Evolutionary conservation across 2,113 vertebrate genomes (phyloP).

Genomic region (Gobio gobio): DNA sequence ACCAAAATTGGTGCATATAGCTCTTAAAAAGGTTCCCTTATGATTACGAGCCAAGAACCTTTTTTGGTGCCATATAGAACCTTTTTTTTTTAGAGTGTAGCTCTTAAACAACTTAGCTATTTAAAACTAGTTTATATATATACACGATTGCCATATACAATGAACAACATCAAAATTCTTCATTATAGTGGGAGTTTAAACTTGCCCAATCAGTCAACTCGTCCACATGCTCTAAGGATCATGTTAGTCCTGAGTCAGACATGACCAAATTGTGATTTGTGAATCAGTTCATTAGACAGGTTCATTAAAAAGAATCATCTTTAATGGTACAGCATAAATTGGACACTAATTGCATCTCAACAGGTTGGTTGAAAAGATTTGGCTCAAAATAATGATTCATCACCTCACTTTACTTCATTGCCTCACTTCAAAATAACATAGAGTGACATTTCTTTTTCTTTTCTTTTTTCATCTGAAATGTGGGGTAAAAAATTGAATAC

Average conservation of each 20-base stretch:
- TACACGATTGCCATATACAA: not conserved
- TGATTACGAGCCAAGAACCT: no score
- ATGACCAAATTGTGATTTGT: not conserved
- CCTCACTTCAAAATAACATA: no score
- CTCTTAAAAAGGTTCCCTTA: no score
- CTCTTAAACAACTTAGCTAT: no score
- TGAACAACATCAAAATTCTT: not conserved
- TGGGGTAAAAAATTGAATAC: no score
- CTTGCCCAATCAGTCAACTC: not conserved
- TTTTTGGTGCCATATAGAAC: no score
- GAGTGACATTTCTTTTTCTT: no score
- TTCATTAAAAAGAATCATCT: not conserved
- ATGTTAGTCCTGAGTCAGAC: not conserved
- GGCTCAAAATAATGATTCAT: not conserved
- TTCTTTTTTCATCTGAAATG: no score
- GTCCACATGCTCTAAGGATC: not conserved
- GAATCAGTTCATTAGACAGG: not conserved
- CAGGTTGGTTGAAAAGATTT: not conserved
- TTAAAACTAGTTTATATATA: no score
- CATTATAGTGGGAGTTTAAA: not conserved
- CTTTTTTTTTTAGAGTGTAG: no score
- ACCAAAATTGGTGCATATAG: no score
- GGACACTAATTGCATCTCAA: not conserved
- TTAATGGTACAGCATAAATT: not conserved
- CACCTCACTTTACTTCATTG: no score